Conservation (phyloP, 2,113 vertebrate species). For the Eublepharis macularius region DNA sequence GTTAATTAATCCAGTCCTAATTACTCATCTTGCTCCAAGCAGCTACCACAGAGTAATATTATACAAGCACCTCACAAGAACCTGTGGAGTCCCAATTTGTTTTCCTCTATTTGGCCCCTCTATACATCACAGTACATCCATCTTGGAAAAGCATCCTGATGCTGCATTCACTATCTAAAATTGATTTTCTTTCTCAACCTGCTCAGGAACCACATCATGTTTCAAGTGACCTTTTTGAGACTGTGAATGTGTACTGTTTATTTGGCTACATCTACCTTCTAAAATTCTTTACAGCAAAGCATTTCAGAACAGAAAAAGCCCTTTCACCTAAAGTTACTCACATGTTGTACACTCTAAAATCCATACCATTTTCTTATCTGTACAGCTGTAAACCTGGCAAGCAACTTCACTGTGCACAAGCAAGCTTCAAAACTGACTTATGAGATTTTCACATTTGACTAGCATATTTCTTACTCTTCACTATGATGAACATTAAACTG, state of each 20-base stretch:
- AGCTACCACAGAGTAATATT: background rate
- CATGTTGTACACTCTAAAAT: background rate
- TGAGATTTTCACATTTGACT: background rate
- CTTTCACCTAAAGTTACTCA: background rate
- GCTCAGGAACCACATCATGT: background rate
- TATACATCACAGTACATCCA: conserved; percentile 23
- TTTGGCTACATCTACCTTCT: background rate
- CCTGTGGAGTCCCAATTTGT: background rate
- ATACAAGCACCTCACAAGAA: background rate
- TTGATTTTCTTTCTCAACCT: background rate
- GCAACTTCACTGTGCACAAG: background rate
- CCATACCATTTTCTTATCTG: background rate
- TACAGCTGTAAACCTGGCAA: background rate
- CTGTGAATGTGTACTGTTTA: background rate
- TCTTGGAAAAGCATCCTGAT: conserved; percentile 25
- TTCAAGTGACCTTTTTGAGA: background rate
- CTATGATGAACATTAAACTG: background rate
- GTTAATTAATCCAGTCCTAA: background rate
- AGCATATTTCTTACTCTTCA: background rate
- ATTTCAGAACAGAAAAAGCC: background rate
- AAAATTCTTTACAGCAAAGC: background rate
- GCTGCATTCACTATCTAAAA: background rate
- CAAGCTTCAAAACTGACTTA: background rate
- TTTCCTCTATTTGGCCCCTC: background rate
- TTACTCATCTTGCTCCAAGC: background rate